These are phyloP conservation scores for Heliconius erato DNA, from an alignment of 2,888 invertebrate genomes.

Conservation along the genomic window DNA sequence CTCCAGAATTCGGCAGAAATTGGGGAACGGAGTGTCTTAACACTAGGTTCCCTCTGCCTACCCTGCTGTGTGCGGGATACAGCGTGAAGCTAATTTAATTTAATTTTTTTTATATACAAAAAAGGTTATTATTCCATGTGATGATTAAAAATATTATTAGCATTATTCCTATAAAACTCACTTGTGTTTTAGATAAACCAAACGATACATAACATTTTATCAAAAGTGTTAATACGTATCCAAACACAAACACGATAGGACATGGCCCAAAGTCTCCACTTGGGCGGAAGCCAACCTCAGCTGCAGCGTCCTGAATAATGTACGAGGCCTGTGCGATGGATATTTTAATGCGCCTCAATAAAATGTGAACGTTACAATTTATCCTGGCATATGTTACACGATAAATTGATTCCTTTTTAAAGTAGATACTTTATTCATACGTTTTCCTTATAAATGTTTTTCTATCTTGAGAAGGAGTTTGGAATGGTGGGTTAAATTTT, in stretches of 20 bases:
- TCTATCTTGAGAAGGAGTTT: background rate
- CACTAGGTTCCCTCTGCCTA: too few species aligned
- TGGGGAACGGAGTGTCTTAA: too few species aligned
- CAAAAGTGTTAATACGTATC: constrained; percentile 5
- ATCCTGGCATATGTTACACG: constrained; percentile 45
- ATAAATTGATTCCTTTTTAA: constrained; percentile 31
- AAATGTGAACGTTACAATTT: constrained; percentile 50
- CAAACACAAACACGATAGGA: constrained; percentile 37
- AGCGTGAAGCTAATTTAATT: too few species aligned
- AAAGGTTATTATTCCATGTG: too few species aligned
- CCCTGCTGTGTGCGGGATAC: too few species aligned
- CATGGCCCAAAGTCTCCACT: constrained; percentile 47
- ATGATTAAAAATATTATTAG: too few species aligned
- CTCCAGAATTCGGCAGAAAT: too few species aligned
- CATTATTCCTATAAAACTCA: too few species aligned
- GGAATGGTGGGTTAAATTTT: background rate
- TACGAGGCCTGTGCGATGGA: constrained; percentile 49
- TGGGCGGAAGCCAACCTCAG: constrained; percentile 49
- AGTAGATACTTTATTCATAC: constrained; percentile 8
- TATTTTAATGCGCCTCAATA: constrained; percentile 50
- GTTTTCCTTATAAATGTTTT: background rate
- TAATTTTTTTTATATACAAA: too few species aligned
- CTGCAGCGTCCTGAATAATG: constrained; percentile 52
- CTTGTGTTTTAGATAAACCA: background rate
- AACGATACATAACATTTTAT: background rate